Evolutionary conservation across 2,113 vertebrate species (phyloP), one percentile per base, ranked within the genome.

Genomic region (Pipa parva): DNA sequence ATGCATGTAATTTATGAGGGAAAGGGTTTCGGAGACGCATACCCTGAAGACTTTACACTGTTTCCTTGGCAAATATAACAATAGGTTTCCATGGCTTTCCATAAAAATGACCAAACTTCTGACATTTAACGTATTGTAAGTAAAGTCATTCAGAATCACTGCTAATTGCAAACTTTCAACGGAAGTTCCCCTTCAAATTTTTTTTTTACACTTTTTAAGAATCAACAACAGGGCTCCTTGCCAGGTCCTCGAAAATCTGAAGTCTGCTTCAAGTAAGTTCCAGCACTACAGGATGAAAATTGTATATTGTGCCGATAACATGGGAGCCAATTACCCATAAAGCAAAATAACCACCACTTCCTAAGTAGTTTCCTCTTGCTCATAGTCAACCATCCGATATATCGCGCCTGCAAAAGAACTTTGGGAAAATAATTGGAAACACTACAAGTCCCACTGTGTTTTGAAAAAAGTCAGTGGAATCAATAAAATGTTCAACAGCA

Each of bases 371-470:
- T 29, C 57, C 29, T 25, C n/a, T 63, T 63, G n/a, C 29, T 37
- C 61, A 52, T 48, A 63, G 37, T 6, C 28, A 11, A 45, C 48
- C 60, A 50, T 49, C 36, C 26, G 1, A 63, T 33, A 31, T 25
- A 24, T 33, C 11, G 29, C 48, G 31, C 61, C 61, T 51, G 21
- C 29, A 36, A 51, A 63, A 33, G 48, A 51, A 51, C 18, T 51
- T 27, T 63, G 61, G 61, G 28, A 63, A 63, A 46, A 49, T 49
- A 63, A 63, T 63, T 63, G 51, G 61, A 33, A 25, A 36, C 48
- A 33, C 21, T 42, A 22, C 26, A 12, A 22, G 50, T 49, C 48
- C 61, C 8, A 17, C 61, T 61, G 59, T 26, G 37, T 17, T 46
- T 61, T 27, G n/a, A n/a, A 46, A 59, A 59, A 61, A n/a, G 59